phyloP scores from a whole-genome alignment of 2,113 vertebrate species.

The Cynoglossus semilaevis region DNA sequence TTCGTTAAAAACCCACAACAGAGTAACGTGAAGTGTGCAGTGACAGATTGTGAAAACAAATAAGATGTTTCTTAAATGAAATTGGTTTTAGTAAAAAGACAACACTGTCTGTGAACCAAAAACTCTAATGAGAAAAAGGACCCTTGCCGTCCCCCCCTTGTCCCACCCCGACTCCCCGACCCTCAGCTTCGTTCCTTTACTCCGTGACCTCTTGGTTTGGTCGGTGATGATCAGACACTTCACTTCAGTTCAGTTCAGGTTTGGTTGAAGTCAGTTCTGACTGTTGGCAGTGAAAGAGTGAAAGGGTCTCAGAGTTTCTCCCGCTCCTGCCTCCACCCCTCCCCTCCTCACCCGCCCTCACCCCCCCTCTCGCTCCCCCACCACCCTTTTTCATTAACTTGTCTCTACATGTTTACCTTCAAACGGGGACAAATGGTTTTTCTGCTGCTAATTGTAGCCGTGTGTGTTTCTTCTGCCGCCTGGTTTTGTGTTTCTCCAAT shows the following conservation, averaged over 20 bases:
- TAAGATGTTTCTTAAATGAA: too few species aligned
- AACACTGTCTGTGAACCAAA: too few species aligned
- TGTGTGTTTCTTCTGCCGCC: conserved; percentile 48
- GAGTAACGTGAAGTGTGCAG: too few species aligned
- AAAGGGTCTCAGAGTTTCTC: neutral
- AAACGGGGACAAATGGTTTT: conserved; percentile 50
- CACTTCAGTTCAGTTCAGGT: too few species aligned
- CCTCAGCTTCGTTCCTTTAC: too few species aligned
- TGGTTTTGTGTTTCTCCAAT: conserved; percentile 67
- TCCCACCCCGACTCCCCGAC: too few species aligned
- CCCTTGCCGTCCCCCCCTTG: too few species aligned
- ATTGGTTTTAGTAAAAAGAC: too few species aligned
- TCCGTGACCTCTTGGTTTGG: conserved; percentile 16
- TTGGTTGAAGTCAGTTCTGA: neutral
- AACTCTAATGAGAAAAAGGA: too few species aligned
- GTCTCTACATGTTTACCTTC: conserved; percentile 58
- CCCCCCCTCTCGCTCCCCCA: neutral
- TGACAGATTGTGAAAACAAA: too few species aligned
- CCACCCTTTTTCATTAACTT: conserved; percentile 31
- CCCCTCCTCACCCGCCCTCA: neutral
- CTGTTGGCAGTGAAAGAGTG: neutral
- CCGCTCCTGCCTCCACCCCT: conserved; percentile 2
- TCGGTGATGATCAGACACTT: neutral
- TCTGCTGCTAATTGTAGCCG: conserved; percentile 57
- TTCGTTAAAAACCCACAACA: too few species aligned